Evolutionary conservation across 2,797 vertebrate species (phyloP).

Genomic region (Pelodytes ibericus): DNA sequence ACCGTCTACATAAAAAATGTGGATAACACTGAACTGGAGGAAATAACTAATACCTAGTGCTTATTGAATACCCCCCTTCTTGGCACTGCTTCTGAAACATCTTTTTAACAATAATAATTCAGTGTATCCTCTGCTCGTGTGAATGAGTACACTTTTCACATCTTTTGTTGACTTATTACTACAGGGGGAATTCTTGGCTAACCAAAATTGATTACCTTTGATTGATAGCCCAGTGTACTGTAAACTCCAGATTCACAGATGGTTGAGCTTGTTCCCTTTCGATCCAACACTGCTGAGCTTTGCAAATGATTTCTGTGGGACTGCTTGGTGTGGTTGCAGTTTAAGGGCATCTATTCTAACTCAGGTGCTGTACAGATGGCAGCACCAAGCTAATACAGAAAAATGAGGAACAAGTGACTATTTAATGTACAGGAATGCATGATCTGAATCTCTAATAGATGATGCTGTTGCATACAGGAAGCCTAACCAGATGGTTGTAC

Average conservation of each 20-base stretch:
- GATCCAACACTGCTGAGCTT: conserved; percentile 61
- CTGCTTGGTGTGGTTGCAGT: conserved; percentile 60
- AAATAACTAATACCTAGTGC: no score
- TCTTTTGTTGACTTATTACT: conserved; percentile 57
- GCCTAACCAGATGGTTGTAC: conserved; percentile 84
- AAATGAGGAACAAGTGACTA: conserved; percentile 84
- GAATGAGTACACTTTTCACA: conserved; percentile 40
- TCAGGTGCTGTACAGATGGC: conserved; percentile 88
- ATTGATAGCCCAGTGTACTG: conserved; percentile 60
- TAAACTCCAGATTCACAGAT: conserved; percentile 58
- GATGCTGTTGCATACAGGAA: conserved; percentile 71
- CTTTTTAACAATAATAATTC: no score
- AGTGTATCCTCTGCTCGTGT: conserved; percentile 10
- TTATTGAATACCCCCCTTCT: no score
- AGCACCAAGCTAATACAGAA: conserved; percentile 89
- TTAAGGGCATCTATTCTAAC: conserved; percentile 74
- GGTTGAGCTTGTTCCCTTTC: conserved; percentile 58
- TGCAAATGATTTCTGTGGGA: conserved; percentile 63
- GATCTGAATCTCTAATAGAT: conserved; percentile 82
- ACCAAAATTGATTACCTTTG: conserved; percentile 64
- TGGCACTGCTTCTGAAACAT: no score
- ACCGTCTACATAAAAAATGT: no score
- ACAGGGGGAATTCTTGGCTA: conserved; percentile 59
- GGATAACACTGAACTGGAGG: no score
- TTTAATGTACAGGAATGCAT: conserved; percentile 83